These are phyloP conservation scores for Antigone vipio DNA, from an alignment of 2,113 vertebrate genomes.

Conservation along the genomic window DNA sequence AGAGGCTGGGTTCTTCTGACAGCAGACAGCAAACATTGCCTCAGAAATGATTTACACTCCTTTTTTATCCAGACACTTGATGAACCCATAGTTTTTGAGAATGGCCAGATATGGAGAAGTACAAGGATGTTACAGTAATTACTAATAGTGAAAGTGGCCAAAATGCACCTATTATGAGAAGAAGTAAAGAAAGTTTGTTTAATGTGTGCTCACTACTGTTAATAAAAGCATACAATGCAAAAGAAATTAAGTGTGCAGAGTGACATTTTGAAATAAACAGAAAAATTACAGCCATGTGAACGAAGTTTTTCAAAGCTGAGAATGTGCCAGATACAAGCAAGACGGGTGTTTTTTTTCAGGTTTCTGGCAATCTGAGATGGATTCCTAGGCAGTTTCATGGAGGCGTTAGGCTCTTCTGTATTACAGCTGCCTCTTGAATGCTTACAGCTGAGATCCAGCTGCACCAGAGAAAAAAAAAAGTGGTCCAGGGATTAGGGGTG, in stretches of 20 bases:
- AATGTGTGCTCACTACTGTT: background rate
- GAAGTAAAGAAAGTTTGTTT: background rate
- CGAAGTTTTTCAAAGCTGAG: background rate
- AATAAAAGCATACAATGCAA: background rate
- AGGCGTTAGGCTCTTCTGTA: rapidly evolving
- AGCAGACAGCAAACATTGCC: background rate
- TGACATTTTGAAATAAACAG: background rate
- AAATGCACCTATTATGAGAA: background rate
- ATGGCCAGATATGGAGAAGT: background rate
- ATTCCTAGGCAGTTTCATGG: background rate
- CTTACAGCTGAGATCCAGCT: background rate
- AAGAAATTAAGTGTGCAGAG: background rate
- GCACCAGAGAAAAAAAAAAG: background rate
- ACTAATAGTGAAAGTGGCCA: background rate
- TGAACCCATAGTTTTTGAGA: background rate
- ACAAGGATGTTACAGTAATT: background rate
- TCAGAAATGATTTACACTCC: background rate
- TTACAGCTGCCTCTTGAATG: background rate
- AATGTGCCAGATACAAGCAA: background rate
- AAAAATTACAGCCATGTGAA: background rate
- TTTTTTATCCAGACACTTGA: background rate
- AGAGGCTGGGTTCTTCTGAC: background rate
- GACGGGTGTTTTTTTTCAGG: too few species aligned
- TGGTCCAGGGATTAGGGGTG: background rate
- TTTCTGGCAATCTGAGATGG: background rate